Evolutionary conservation across 2,797 vertebrate species (phyloP), one percentile per base, ranked within the genome.

Genomic region (Sternotherus odoratus): DNA sequence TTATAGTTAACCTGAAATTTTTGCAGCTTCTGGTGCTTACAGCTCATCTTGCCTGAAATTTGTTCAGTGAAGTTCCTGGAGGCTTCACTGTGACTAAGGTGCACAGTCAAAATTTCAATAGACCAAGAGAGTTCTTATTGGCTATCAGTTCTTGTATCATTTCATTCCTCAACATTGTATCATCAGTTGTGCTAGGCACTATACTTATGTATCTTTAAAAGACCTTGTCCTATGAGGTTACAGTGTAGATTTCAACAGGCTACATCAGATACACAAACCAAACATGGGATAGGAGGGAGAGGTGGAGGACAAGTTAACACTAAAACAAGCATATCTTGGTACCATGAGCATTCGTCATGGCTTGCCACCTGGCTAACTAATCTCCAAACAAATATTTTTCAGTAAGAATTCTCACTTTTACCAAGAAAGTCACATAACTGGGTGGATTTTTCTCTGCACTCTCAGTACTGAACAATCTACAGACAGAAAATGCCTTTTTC

Each of bases 351-450:
- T 96, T 95, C 95, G 89, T 96, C 94, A 95, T 88, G 78, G 66
- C 60, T 96, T 85, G 91, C 94, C 82, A 94, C 77, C 81, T 82
- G 53, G 43, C 81, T 69, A 91, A 85, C 54, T 93, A 91, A 95
- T 95, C 56, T 87, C 79, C 87, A 90, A 94, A 83, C 87, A 93
- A 85, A 60, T 82, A 88, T 48, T 92, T 97, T 94, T 90, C 95
- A 94, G 91, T 91, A 93, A 95, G 63, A 85, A 46, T 96, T 96
- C 87, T 95, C 89, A 91, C 94, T 96, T 95, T 95, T 95, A 96
- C 87, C 89, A 94, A 86, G 21, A 15, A 83, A 84, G 82, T 17
- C 7, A 93, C 6, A 48, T 9, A 91, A 86, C n/a, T 74, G 24
- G 86, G 30, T 5, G 1, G 57, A 77, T 51, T 15, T 72, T 92